Conservation (phyloP, 2,113 vertebrate genomes). For the Carettochelys insculpta region DNA sequence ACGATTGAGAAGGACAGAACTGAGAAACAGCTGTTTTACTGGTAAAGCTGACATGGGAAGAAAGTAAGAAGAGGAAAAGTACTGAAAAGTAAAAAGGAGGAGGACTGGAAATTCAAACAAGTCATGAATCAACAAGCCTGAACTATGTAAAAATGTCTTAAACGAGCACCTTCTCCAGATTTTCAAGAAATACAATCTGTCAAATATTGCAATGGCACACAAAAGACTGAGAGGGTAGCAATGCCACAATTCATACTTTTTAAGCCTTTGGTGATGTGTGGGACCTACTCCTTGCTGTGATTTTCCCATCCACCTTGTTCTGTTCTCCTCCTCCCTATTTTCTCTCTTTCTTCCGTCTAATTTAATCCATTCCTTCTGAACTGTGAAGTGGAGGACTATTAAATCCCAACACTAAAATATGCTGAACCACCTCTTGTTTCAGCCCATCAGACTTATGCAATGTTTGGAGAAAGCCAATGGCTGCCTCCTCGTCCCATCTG, state of each 20-base stretch:
- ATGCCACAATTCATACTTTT: accelerated
- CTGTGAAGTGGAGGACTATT: neutral
- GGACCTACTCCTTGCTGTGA: neutral
- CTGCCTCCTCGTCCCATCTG: accelerated
- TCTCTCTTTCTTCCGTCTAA: neutral
- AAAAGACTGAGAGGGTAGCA: neutral
- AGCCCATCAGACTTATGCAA: accelerated
- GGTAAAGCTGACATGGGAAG: neutral
- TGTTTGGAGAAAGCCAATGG: neutral
- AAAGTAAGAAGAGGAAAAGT: neutral
- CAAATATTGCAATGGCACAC: neutral
- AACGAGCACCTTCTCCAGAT: neutral
- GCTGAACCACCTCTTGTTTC: neutral
- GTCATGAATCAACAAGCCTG: neutral
- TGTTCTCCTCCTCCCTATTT: neutral
- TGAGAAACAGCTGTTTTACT: neutral
- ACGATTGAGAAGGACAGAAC: neutral
- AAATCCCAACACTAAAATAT: neutral
- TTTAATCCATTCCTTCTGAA: neutral
- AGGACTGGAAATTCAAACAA: neutral
- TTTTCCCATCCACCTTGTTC: neutral
- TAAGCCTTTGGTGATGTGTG: neutral
- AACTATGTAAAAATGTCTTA: neutral
- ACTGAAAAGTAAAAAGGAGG: neutral
- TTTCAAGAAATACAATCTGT: neutral